Conservation (phyloP, 2,888 invertebrate genomes). For the Serripes groenlandicus region DNA sequence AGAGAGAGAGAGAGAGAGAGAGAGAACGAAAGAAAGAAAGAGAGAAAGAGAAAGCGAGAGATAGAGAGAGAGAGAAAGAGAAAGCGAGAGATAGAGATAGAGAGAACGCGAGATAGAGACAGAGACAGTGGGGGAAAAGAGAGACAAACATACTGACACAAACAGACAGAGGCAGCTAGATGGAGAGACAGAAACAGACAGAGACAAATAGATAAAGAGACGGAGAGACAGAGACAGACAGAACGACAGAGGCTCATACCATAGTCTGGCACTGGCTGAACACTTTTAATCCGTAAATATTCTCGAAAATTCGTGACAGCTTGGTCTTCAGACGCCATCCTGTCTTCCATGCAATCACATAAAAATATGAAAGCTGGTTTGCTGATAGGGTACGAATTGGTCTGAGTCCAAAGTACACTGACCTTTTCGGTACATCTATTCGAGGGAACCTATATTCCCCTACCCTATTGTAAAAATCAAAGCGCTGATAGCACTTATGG, state of each 20-base stretch:
- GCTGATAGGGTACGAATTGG: neutral
- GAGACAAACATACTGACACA: too few relatives aligned
- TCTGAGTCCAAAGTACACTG: neutral
- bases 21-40: too few relatives aligned
- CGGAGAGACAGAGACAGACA: neutral
- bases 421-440: neutral
- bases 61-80: too few relatives aligned
- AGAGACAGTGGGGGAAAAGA: neutral
- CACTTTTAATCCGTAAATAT: conserved; percentile 94
- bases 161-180: neutral
- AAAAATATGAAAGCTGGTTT: neutral
- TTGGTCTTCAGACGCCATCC: conserved; percentile 68
- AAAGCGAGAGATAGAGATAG: too few relatives aligned
- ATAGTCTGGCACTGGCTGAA: conserved; percentile 95
- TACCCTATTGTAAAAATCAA: too few relatives aligned
- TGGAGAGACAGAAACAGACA: neutral
- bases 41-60: too few relatives aligned
- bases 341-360: too few relatives aligned
- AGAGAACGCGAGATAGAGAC: too few relatives aligned
- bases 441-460: neutral
- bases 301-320: conserved; percentile 93
- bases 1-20: neutral
- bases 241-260: too few relatives aligned
- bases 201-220: neutral
- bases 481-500: too few relatives aligned